Conservation (phyloP, 2,113 vertebrate genomes). For the Menura novaehollandiae region DNA sequence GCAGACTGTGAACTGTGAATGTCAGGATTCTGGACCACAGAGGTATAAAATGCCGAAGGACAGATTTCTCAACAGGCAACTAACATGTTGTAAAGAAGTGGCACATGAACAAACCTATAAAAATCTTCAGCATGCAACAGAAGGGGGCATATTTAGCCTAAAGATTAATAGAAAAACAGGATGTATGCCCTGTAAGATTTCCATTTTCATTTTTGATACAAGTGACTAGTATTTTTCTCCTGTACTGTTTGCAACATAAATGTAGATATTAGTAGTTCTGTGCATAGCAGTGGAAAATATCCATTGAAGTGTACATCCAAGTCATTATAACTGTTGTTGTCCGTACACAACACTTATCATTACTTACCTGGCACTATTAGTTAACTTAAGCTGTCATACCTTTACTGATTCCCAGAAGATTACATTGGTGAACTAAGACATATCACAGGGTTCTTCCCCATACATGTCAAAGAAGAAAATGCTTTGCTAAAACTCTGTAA, state of each 20-base stretch:
- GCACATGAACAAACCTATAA: not conserved
- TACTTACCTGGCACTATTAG: not conserved
- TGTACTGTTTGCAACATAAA: not conserved
- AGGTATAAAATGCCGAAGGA: not conserved
- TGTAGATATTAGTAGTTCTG: not conserved
- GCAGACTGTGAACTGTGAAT: not conserved
- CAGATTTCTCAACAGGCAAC: not conserved
- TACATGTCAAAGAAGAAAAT: not conserved
- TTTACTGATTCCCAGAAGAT: not conserved
- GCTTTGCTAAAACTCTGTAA: not conserved
- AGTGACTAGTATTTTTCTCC: not conserved
- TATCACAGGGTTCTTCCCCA: not conserved
- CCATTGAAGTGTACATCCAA: not conserved
- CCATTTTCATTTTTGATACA: not conserved
- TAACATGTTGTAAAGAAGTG: not conserved
- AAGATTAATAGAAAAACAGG: not conserved
- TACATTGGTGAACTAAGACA: not conserved
- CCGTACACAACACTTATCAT: not conserved
- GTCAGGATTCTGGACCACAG: not conserved
- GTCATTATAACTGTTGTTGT: not conserved
- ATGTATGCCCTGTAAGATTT: not conserved
- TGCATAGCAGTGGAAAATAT: not conserved
- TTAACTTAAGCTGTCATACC: not conserved
- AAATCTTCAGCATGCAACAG: not conserved
- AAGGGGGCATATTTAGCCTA: not conserved